Conservation (phyloP, 2,797 vertebrate species). For the Mastacembelus armatus region DNA sequence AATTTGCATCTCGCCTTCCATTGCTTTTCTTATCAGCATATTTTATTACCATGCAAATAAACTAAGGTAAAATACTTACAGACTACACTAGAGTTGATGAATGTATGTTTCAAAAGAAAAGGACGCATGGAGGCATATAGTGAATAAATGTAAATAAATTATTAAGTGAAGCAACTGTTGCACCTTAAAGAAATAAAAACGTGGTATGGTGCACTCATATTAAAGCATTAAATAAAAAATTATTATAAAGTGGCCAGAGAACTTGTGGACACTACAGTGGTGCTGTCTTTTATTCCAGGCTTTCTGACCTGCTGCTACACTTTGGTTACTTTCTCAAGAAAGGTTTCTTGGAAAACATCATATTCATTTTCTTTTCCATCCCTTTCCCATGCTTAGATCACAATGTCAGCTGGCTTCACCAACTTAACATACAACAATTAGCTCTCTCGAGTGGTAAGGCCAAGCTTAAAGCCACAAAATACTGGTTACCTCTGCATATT, state of each 20-base stretch:
- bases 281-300: slow-evolving; percentile 25
- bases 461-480: slow-evolving; percentile 15
- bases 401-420: slow-evolving; percentile 20
- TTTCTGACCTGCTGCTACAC: slow-evolving; percentile 5
- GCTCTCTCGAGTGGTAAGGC: neutral
- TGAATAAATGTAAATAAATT: neutral
- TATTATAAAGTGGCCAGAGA: slow-evolving; percentile 13
- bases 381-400: slow-evolving; percentile 23
- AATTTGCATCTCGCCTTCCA: slow-evolving; percentile 2
- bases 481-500: neutral
- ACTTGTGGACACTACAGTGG: slow-evolving; percentile 18
- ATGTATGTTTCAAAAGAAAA: neutral
- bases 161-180: neutral
- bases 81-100: too few relatives aligned
- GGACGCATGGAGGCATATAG: too few relatives aligned
- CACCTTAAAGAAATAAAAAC: neutral
- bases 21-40: slow-evolving; percentile 13
- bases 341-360: slow-evolving; percentile 41
- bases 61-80: neutral
- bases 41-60: slow-evolving; percentile 8
- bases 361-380: slow-evolving; percentile 19
- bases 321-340: slow-evolving; percentile 4
- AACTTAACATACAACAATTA: slow-evolving; percentile 35
- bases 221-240: neutral
- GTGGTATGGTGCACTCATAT: neutral